Evolutionary conservation across 2,888 invertebrate genomes (phyloP), one percentile per base, ranked within the genome.

Genomic region (Blomia tropicalis): DNA sequence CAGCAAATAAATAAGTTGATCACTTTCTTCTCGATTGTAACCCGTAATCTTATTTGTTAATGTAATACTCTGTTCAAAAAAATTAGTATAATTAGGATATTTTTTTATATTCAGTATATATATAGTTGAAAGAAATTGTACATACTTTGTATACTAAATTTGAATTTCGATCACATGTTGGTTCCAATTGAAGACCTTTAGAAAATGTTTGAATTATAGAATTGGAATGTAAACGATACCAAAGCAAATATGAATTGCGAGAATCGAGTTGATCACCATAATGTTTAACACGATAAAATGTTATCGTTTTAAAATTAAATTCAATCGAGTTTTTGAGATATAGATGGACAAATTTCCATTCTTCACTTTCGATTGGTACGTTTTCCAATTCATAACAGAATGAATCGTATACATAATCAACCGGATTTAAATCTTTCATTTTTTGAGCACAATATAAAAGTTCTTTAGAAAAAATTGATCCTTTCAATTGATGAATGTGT

Each of bases 121-220:
- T 27, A 11, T 47, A 47, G 27, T 27, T 47, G 23, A 14, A 2
- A 51, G 30, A 27, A 29, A 14, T 11, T 44, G n/a, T n/a, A 32
- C 63, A 29, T 60, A 75, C 76, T 70, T 74, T 72, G 67, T 76
- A 76, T 70, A 74, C 75, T 17, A 72, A 63, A 64, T 72, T 70
- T 58, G 73, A 72, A 11, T 71, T 70, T 3, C 71, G 70, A 2
- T 73, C 73, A 59, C 73, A 74, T 5, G 74, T 69, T 0, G 78
- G 78, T 23, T 77, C 72, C 2, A 76, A 71, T 43, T 76, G 71
- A 30, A 79, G 72, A 17, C 78, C 78, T 32, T 72, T 69, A 53
- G 70, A 70, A 19, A 79, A 70, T 66, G 78, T 77, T 62, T 76
- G 74, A 51, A 78, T 70, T 44, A 78, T 67, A 68, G 78, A 78